Evolutionary conservation across 2,113 vertebrate species (phyloP), one percentile per base, ranked within the genome.

Genomic region (Varanus komodoensis): DNA sequence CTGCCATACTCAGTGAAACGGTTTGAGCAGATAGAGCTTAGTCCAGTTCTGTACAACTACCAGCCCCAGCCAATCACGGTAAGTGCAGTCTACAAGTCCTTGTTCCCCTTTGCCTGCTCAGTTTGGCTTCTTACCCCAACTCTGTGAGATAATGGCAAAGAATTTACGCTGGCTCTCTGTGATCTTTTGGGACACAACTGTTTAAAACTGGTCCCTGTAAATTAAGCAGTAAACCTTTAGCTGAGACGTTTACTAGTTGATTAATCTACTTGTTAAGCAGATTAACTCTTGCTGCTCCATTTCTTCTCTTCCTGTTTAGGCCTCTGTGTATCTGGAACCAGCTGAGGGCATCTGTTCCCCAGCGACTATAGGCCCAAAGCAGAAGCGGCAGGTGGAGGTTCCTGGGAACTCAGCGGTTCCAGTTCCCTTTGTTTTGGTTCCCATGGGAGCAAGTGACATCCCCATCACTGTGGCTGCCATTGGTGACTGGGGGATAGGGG

Each of bases 21-120:
- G 87, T 98, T 97, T 68, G 98, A 98, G 90, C 98, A 98, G 93
- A 89, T 99, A 0, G 96, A 97, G 27, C 94, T 98, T n/a, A 94
- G 97, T 21, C 98, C 97, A 1, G 97, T 98, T 32, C 97, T 99
- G 78, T 98, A 98, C 96, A 99, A 98, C 96, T 98, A 98, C 85
- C 90, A 91, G 21, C 0, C 82, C 0, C 0, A 48, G 0, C 12
- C 64, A 1, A 3, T 94, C 50, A 87, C 52, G 38, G 9, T 7
- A 82, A 32, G 95, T 69, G 93, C 25, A 64, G 9, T 3, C 1
- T 8, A 32, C 25, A 14, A 8, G 8, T 2, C 1, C 1, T 89
- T 86, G 29, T 27, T 7, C 5, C 54, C 54, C 54, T 54, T 54
- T 54, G 6, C 2, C 54, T 61, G 57, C 8, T 52, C 6, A 27